These are phyloP conservation scores for Cyrtonyx montezumae DNA, from an alignment of 2,113 vertebrate genomes.

Conservation along the genomic window DNA sequence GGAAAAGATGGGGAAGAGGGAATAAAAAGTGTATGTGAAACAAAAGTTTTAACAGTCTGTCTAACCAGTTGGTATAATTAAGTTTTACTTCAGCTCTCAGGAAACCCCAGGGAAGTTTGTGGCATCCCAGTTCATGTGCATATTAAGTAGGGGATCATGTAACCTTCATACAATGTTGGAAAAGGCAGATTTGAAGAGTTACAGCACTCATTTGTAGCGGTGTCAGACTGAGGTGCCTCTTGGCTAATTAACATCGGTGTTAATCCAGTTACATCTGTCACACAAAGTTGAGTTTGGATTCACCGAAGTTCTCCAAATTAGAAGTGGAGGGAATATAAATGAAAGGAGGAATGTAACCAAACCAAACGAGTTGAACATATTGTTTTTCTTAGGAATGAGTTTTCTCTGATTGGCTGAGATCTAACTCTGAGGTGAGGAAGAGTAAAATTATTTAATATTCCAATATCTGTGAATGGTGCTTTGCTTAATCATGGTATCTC, in stretches of 20 bases:
- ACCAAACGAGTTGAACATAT: not conserved
- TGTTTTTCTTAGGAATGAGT: not conserved
- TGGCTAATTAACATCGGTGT: not conserved
- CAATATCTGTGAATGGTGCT: not conserved
- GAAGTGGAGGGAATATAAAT: not conserved
- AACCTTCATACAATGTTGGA: constrained; percentile 42
- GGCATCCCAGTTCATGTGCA: constrained; percentile 63
- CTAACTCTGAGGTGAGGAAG: not conserved
- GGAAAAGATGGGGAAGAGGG: constrained; percentile 57
- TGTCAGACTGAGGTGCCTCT: not conserved
- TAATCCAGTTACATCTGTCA: not conserved
- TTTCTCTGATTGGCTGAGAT: not conserved
- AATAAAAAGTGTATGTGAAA: constrained; percentile 46
- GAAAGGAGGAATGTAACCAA: not conserved
- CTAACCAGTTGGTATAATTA: constrained; percentile 64
- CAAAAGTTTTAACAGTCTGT: constrained; percentile 60
- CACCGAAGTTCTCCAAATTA: not conserved
- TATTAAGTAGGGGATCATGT: constrained; percentile 71
- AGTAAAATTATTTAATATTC: not conserved
- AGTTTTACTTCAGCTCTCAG: constrained; percentile 66
- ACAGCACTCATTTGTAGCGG: not conserved
- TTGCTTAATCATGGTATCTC: not conserved
- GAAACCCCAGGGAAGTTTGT: constrained; percentile 47
- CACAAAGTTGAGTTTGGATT: not conserved
- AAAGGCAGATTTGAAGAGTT: not conserved